phyloP scores from a whole-genome alignment of 2,888 invertebrate species.

The Camponotus fellah region DNA sequence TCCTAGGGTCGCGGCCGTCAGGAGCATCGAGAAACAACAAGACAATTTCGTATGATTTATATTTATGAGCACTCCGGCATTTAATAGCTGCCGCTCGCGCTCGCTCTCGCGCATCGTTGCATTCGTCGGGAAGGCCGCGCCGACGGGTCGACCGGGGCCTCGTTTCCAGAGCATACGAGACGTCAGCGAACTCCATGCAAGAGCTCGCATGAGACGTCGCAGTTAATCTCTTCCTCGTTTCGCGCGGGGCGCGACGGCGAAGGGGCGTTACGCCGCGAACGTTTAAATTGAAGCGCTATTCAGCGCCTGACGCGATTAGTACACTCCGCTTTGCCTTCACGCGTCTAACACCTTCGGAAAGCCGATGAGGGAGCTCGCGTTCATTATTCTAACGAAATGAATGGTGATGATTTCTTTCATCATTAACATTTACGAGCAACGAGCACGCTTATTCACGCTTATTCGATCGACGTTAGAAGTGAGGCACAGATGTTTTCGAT shows the following conservation, averaged over 20 bases:
- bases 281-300: constrained; percentile 51
- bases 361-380: neutral
- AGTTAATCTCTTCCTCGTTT: constrained; percentile 57
- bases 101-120: constrained; percentile 56
- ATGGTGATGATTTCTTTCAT: neutral
- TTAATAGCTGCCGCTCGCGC: constrained; percentile 81
- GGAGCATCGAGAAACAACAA: constrained; percentile 76
- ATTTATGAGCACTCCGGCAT: constrained; percentile 82
- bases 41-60: constrained; percentile 83
- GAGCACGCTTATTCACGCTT: neutral
- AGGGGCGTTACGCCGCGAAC: constrained; percentile 39
- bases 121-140: constrained; percentile 59
- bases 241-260: constrained; percentile 37
- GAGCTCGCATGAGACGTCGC: constrained; percentile 53
- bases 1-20: constrained; percentile 74
- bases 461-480: neutral
- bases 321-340: neutral
- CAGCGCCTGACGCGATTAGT: constrained; percentile 43
- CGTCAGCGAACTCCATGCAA: constrained; percentile 35
- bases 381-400: constrained; percentile 27
- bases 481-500: neutral
- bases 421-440: constrained; percentile 3
- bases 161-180: constrained; percentile 51
- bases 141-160: neutral
- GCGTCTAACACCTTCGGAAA: neutral